Conservation (phyloP, 2,113 vertebrate species). For the Leptosomus discolor region DNA sequence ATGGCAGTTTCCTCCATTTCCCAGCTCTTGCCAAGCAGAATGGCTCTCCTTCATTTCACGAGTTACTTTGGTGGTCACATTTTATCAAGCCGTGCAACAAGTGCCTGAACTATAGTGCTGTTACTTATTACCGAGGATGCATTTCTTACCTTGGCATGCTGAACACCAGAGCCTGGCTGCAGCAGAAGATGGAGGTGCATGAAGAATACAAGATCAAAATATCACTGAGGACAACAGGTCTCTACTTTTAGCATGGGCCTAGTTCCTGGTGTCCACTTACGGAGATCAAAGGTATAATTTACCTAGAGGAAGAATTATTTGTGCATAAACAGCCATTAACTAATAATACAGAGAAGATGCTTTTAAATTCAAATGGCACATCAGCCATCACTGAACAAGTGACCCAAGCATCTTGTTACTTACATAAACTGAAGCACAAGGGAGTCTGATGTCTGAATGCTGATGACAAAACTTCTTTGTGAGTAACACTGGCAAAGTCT, state of each 20-base stretch:
- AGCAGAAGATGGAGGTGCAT: not conserved
- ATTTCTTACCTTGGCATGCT: not conserved
- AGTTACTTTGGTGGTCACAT: not conserved
- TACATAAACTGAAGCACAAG: constrained; percentile 25
- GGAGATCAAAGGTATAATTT: constrained; percentile 31
- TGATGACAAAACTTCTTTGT: constrained; percentile 26
- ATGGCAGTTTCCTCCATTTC: not conserved
- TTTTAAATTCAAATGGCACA: constrained; percentile 35
- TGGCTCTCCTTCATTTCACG: not conserved
- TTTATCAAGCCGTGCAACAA: not conserved
- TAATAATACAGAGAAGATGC: constrained; percentile 36
- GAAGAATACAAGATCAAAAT: not conserved
- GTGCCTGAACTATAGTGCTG: not conserved
- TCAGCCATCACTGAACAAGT: not conserved
- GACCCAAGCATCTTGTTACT: not conserved
- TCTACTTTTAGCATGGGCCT: not conserved
- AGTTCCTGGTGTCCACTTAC: not conserved
- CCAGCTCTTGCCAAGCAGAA: not conserved
- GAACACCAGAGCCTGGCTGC: not conserved
- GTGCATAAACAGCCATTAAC: constrained; percentile 11
- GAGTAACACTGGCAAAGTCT: not conserved
- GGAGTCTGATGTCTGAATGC: not conserved
- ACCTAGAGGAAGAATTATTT: constrained; percentile 45
- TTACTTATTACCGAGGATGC: rapidly evolving
- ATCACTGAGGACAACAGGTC: not conserved